A percentile compares a stretch with the other conserved stretches of the same genome.
Conservation (phyloP, 2,797 vertebrate genomes). For the Sebastes minor region DNA sequence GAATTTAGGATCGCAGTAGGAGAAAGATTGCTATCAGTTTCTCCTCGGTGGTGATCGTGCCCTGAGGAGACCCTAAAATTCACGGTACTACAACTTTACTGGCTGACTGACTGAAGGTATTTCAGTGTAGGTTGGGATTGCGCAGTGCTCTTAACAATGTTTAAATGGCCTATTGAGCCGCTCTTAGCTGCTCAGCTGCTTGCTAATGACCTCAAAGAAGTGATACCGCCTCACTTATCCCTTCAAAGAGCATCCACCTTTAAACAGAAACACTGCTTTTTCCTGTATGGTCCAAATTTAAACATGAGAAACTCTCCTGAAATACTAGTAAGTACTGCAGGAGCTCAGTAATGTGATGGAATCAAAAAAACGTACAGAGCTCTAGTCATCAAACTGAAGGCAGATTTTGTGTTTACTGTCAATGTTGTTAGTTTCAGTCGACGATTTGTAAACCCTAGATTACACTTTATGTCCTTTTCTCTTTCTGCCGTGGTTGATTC, state of each 20-base stretch:
- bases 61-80: slow-evolving; percentile 31
- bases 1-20: slow-evolving; percentile 5
- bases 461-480: background rate
- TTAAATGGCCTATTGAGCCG: slow-evolving; percentile 63
- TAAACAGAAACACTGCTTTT: slow-evolving; percentile 14
- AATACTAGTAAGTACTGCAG: background rate
- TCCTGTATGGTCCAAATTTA: background rate
- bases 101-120: slow-evolving; percentile 36
- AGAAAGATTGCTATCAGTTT: background rate
- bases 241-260: slow-evolving; percentile 27
- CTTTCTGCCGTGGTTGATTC: background rate
- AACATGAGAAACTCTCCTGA: background rate
- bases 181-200: slow-evolving; percentile 51
- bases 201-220: slow-evolving; percentile 55
- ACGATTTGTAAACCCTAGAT: background rate
- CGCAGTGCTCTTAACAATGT: slow-evolving; percentile 48
- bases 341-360: background rate
- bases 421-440: background rate
- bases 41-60: background rate
- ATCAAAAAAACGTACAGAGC: background rate
- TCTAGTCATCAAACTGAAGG: background rate
- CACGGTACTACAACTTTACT: slow-evolving; percentile 16
- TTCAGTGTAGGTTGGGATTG: slow-evolving; percentile 45
- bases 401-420: background rate
- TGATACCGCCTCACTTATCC: slow-evolving; percentile 43